Percentiles rank a stretch among this genome's conserved stretches.
Conservation (phyloP, 2,888 invertebrate genomes). For the Catocala nupta region DNA sequence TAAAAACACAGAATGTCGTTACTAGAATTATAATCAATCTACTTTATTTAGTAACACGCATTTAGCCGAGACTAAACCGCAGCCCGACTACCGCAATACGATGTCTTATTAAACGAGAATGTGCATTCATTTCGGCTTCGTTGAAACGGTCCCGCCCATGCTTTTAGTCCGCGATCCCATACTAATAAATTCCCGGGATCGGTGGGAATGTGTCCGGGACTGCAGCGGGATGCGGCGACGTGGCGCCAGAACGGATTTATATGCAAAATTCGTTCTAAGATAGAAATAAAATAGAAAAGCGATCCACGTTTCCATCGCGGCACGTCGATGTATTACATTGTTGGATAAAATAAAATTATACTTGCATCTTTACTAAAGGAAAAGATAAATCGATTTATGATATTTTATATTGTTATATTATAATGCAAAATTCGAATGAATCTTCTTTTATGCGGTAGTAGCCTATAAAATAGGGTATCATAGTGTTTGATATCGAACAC, state of each 20-base stretch:
- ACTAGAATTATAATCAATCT: too few species aligned
- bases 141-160: constrained; percentile 39
- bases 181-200: constrained; percentile 62
- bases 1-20: too few species aligned
- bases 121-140: constrained; percentile 53
- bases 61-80: constrained; percentile 5
- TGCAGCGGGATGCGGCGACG: constrained; percentile 61
- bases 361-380: neutral
- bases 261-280: constrained; percentile 62
- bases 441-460: too few species aligned
- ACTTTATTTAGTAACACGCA: neutral
- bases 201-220: constrained; percentile 57
- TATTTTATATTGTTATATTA: too few species aligned
- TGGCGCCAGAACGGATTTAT: constrained; percentile 68
- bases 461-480: too few species aligned
- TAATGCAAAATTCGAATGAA: too few species aligned
- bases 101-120: constrained; percentile 56
- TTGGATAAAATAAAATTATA: neutral
- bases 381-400: too few species aligned
- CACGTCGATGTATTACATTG: constrained; percentile 20
- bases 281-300: constrained; percentile 56
- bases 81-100: constrained; percentile 23
- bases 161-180: constrained; percentile 53
- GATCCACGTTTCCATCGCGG: constrained; percentile 31
- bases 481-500: too few species aligned